Base-by-base conservation (phyloP, 2,113 vertebrate species). In the Bagarius yarrelli region DNA sequence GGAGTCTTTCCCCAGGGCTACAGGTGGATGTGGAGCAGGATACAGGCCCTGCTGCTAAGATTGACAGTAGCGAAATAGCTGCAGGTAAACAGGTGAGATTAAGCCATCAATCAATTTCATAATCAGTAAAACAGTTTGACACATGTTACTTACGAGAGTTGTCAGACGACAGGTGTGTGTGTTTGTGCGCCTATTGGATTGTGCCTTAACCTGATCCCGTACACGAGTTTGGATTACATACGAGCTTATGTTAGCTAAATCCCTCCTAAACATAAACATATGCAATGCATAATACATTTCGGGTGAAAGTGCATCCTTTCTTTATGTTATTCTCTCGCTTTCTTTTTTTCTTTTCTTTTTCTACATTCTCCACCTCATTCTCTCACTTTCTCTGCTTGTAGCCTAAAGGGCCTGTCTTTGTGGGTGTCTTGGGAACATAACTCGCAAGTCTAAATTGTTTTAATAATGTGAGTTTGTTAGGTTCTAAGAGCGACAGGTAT, bases 191-290 rank as follows among this genome's bases (percentile, higher is more conserved):
- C 59, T 27, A 60, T 19, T 50, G 70, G 70, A 66, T n/a, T 67
- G 71, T 61, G 79, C 75, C 44, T 81, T 32, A 81, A 81, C 64
- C 88, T 91, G 88, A 91, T 91, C 90, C 87, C 83, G 86, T 84
- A 89, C 88, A 88, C 89, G 90, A 89, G 89, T 88, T 89, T 88
- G 88, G 88, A 92, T 92, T 90, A 91, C 88, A 90, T 87, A 90
- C 80, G 87, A 86, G 86, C 87, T 88, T 86, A 84, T 89, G 83
- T 86, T 85, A 23, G 84, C 83, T 82, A 89, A 90, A 90, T 92
- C 89, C 89, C 88, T 86, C 83, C 85, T 82, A 84, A 89, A 85
- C 85, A 88, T 89, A 86, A 88, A 85, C 83, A 82, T 88, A 81
- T 83, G 81, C 75, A 77, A 64, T 57, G 44, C 53, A 78, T 74